Evolutionary conservation across 2,888 invertebrate genomes (phyloP), one percentile per base, ranked within the genome.

Genomic region (Euphydryas editha): DNA sequence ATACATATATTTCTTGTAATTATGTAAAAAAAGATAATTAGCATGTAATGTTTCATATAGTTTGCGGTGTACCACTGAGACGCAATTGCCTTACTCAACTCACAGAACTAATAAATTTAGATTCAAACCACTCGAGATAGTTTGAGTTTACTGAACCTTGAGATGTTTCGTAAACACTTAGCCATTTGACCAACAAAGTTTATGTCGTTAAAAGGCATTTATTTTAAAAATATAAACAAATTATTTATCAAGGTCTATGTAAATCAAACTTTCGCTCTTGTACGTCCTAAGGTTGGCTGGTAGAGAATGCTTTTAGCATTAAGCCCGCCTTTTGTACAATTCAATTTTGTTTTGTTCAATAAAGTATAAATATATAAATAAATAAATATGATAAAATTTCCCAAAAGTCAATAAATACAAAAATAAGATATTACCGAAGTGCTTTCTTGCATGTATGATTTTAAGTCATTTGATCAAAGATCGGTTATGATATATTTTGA

Each of bases 191-290:
- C 30, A 36, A 21, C 46, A 20, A 58, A 59, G 59, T 60, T 65
- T 65, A 55, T 46, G 24, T 37, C 47, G 59, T 24, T 59, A 60
- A 65, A 65, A 59, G 65, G 39, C 65, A 59, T 60, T 24, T n/a
- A 55, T 2, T 56, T 55, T 37, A 55, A 64, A 51, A 47, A 56
- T 55, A 59, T 59, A 37, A 54, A 54, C 10, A 17, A 18, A 49
- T 54, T 60, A 36, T 39, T 37, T 17, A 57, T 47, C 57, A 15
- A 51, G 4, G n/a, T n/a, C 49, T n/a, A 39, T 30, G 62, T 57
- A 63, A 63, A 49, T 18, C 1, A 42, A 17, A 18, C n/a, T n/a
- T n/a, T n/a, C n/a, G n/a, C n/a, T n/a, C n/a, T n/a, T n/a, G n/a
- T n/a, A n/a, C n/a, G n/a, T n/a, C n/a, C n/a, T n/a, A n/a, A n/a